These are phyloP conservation scores for Calephelis virginiensis DNA, from an alignment of 1,140 invertebrate genomes.

Conservation along the genomic window DNA sequence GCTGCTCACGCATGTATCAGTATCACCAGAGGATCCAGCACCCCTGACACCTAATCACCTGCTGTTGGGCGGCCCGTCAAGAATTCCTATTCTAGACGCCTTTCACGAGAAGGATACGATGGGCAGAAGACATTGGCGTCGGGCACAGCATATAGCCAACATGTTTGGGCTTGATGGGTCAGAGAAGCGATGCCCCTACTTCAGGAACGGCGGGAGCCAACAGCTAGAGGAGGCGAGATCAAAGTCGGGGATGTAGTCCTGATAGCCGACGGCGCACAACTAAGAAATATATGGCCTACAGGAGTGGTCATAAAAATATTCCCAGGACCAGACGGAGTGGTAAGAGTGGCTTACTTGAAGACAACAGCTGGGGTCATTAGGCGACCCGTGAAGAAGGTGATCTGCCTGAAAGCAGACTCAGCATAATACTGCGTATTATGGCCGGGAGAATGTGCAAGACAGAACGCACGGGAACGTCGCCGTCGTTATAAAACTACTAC, in stretches of 20 bases:
- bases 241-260: not conserved
- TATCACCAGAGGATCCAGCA: constrained; percentile 32
- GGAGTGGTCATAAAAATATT: not conserved
- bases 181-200: constrained; percentile 36
- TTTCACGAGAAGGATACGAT: constrained; percentile 8
- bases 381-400: not conserved
- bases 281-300: not conserved
- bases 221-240: not conserved
- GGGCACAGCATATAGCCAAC: constrained; percentile 34
- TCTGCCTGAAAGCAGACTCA: not conserved
- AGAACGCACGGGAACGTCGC: no score
- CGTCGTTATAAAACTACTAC: no score
- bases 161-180: constrained; percentile 39
- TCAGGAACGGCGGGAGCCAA: not conserved
- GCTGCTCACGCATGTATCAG: constrained; percentile 45
- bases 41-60: constrained; percentile 51
- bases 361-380: not conserved
- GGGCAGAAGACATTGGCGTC: constrained; percentile 28
- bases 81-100: constrained; percentile 15
- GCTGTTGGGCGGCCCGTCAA: constrained; percentile 41
- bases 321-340: no score
- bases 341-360: no score
- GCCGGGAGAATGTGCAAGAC: not conserved
- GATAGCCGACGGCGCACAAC: not conserved
- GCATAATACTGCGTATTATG: not conserved